Base-by-base conservation (phyloP, 1,140 invertebrate genomes). In the Hirudo medicinalis region DNA sequence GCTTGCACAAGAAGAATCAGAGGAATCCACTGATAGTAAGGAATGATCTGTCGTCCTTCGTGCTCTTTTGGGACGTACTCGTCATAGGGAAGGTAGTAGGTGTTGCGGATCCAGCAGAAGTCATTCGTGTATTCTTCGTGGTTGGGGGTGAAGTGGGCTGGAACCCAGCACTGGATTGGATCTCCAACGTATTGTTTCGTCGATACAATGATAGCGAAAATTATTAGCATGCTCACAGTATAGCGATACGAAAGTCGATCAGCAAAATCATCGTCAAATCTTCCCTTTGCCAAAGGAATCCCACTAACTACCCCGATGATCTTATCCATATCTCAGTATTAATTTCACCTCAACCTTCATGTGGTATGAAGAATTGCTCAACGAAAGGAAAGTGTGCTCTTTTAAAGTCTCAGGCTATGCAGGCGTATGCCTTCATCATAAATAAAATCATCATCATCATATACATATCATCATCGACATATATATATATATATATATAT, bases 1-100 rank as follows among this genome's bases (percentile, higher is more conserved):
- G 84, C 85, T 77, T 85, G 84, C 5, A 85, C 78, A 27, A 85
- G 75, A 17, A 85, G 75, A 72, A 85, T 84, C 32, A 86, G 80
- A 13, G 85, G 85, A 11, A 85, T 82, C 85, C 85, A 85, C 75
- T 86, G 84, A 74, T 86, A 86, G 75, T 86, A 86, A 72, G 78
- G 78, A 63, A 74, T 76, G 53, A 80, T 75, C 73, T 80, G 77
- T 54, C 77, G 77, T 25, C 78, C 76, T 71, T 76, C 75, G 69
- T 75, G 70, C 25, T 76, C 73, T 67, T 78, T 74, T 43, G 80
- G 80, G 25, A 82, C 79, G 32, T 74, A 73, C 1, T 78, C 76
- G 53, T 79, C 74, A 72, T 78, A 76, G n/a, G 77, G 76, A 57
- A 84, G 79, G 75, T 81, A 84, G 74, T 83, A 84, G 9, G 81